Evolutionary conservation across 2,797 vertebrate species (phyloP).

Genomic region (Mormyrops boulengeri): DNA sequence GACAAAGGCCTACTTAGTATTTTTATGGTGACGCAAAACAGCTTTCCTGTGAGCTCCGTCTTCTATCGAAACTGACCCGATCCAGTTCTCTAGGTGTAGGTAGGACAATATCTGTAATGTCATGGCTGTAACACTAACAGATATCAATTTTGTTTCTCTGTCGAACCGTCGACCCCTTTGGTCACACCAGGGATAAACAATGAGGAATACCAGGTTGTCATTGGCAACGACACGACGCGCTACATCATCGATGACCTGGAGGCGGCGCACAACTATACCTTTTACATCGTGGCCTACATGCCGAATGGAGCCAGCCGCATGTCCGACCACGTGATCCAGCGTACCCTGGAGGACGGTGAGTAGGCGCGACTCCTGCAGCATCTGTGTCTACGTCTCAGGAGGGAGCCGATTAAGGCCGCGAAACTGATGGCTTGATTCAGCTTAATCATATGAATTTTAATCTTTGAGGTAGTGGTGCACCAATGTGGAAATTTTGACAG

Average conservation of each 20-base stretch:
- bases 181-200: slow-evolving; percentile 82
- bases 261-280: slow-evolving; percentile 88
- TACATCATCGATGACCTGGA: slow-evolving; percentile 93
- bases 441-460: background rate
- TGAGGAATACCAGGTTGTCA: slow-evolving; percentile 94
- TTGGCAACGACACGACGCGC: slow-evolving; percentile 94
- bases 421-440: background rate
- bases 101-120: background rate
- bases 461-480: background rate
- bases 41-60: background rate
- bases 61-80: background rate
- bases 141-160: background rate
- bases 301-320: slow-evolving; percentile 97
- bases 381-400: background rate
- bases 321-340: slow-evolving; percentile 91
- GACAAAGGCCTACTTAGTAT: background rate
- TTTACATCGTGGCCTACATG: slow-evolving; percentile 98
- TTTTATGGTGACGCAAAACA: background rate
- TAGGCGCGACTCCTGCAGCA: background rate
- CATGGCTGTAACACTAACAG: background rate
- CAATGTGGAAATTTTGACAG: background rate
- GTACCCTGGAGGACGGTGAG: slow-evolving; percentile 93
- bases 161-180: background rate
- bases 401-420: background rate
- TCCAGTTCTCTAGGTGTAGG: background rate